These are phyloP conservation scores for Drosophila merina DNA, from an alignment of 2,888 invertebrate species.

Conservation along the genomic window DNA sequence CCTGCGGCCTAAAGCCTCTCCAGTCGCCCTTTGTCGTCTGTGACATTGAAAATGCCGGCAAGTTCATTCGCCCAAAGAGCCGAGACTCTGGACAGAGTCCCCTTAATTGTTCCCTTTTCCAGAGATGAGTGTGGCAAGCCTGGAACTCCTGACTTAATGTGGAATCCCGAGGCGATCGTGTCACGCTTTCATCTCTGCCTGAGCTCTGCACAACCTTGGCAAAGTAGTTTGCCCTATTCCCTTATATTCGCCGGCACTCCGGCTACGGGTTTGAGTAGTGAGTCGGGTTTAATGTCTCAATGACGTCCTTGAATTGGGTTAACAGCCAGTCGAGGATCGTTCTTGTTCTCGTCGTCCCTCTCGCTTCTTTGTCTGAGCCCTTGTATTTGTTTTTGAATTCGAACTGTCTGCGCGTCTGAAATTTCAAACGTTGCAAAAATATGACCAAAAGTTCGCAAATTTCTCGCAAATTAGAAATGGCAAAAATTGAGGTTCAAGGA, in stretches of 20 bases:
- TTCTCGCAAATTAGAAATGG: background rate
- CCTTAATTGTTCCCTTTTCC: constrained; percentile 9
- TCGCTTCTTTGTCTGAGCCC: constrained; percentile 16
- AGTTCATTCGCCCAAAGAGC: constrained; percentile 71
- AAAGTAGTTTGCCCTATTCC: constrained; percentile 83
- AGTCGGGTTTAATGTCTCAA: constrained; percentile 77
- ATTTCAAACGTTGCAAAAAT: constrained; percentile 72
- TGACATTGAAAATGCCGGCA: constrained; percentile 76
- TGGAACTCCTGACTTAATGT: background rate
- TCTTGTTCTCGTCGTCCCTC: constrained; percentile 11
- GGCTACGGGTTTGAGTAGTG: constrained; percentile 10
- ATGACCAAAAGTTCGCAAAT: constrained; percentile 5
- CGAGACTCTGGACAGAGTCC: constrained; percentile 24
- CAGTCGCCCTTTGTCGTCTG: constrained; percentile 56
- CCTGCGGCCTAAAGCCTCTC: background rate
- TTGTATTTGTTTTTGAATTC: constrained; percentile 56
- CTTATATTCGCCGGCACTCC: constrained; percentile 69
- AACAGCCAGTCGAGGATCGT: constrained; percentile 68
- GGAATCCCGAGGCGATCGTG: constrained; percentile 33
- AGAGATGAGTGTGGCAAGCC: constrained; percentile 2
- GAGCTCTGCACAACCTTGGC: constrained; percentile 70
- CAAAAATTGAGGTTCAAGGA: background rate
- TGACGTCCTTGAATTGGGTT: constrained; percentile 83
- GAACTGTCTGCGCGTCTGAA: constrained; percentile 73
- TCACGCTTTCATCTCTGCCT: constrained; percentile 25